A percentile compares a stretch with the other conserved stretches of the same genome.
These are phyloP conservation scores for Phaedon cochleariae DNA, from an alignment of 2,888 invertebrate species.

Conservation along the genomic window DNA sequence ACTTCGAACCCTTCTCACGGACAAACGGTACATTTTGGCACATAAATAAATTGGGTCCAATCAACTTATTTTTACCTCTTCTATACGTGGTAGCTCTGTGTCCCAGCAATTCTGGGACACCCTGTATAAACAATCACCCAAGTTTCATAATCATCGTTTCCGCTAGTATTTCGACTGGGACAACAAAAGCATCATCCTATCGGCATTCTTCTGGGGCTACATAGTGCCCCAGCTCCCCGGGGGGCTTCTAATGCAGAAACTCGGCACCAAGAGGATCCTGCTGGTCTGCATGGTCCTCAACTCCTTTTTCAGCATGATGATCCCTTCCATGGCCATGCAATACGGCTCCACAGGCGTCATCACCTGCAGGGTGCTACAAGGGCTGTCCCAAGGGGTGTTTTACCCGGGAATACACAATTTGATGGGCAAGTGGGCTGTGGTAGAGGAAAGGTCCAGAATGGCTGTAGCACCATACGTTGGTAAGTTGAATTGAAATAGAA, in stretches of 20 bases:
- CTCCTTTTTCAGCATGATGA: constrained; percentile 70
- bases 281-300: constrained; percentile 67
- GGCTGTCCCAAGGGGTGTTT: constrained; percentile 77
- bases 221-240: constrained; percentile 76
- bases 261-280: constrained; percentile 77
- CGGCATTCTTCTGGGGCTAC: constrained; percentile 85
- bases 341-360: constrained; percentile 72
- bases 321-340: constrained; percentile 74
- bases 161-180: constrained; percentile 38
- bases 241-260: constrained; percentile 63
- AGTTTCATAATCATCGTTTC: too few species aligned
- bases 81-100: too few species aligned
- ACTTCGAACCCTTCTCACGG: too few species aligned
- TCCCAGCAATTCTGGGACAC: too few species aligned
- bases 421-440: constrained; percentile 79
- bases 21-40: too few species aligned
- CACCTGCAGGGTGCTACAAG: constrained; percentile 73
- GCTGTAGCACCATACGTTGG: constrained; percentile 73
- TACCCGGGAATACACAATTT: constrained; percentile 77
- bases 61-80: too few species aligned
- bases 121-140: too few species aligned
- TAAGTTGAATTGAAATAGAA: too few species aligned
- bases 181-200: constrained; percentile 66
- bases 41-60: too few species aligned
- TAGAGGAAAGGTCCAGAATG: constrained; percentile 74